phyloP scores from a whole-genome alignment of 2,113 vertebrate species.

The Pelecanoides urinatrix region DNA sequence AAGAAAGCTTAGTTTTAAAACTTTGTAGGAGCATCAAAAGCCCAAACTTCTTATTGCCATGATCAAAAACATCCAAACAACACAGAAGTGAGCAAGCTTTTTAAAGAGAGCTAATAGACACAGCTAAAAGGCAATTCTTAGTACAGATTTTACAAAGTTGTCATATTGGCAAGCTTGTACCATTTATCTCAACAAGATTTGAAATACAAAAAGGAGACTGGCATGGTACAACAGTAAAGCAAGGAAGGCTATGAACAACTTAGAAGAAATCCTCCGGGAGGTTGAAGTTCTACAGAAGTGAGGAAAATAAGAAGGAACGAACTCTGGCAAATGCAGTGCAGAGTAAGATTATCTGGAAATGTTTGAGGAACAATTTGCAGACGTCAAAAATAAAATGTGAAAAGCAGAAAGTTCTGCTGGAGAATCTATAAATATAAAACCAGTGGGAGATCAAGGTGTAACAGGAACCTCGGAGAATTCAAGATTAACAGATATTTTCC shows the following conservation, averaged over 20 bases:
- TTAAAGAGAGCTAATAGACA: not conserved
- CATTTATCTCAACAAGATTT: not conserved
- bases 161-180: not conserved
- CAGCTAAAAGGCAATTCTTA: not conserved
- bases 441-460: not conserved
- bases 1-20: not conserved
- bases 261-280: not conserved
- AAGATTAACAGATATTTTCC: not conserved
- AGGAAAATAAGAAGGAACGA: not conserved
- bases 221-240: not conserved
- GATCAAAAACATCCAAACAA: not conserved
- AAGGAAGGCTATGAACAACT: not conserved
- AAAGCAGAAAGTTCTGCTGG: not conserved
- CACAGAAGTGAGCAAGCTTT: not conserved
- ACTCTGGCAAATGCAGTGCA: not conserved
- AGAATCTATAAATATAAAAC: not conserved
- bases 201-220: not conserved
- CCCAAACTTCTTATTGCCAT: not conserved
- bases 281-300: not conserved
- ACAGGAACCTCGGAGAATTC: not conserved
- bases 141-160: not conserved
- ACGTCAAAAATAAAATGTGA: not conserved
- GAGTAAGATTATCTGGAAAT: not conserved
- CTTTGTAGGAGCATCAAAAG: not conserved
- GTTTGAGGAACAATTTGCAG: not conserved